These are phyloP conservation scores for Anoura caudifer DNA, from an alignment of 2,113 vertebrate species.

Conservation along the genomic window DNA sequence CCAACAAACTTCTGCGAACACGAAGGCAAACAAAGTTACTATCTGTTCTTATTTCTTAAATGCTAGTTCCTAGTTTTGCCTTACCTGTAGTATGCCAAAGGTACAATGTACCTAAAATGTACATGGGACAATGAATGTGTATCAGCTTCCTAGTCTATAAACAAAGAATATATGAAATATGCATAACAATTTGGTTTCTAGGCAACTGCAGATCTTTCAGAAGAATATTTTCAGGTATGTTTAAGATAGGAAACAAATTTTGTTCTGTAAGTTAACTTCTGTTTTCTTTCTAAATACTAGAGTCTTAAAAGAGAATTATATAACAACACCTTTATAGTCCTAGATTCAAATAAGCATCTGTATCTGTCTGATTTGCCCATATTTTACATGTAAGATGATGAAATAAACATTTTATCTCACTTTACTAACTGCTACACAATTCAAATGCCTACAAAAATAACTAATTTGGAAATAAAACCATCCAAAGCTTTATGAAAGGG, in stretches of 20 bases:
- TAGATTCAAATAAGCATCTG: neutral
- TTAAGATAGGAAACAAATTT: slow-evolving; percentile 10
- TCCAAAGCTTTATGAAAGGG: neutral
- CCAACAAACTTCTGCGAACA: neutral
- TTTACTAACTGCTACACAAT: neutral
- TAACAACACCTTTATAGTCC: neutral
- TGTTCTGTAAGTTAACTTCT: neutral
- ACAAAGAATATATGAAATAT: neutral
- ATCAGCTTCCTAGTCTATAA: neutral
- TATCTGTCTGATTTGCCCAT: neutral
- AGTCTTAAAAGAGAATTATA: neutral
- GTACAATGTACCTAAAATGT: neutral
- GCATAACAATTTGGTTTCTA: neutral
- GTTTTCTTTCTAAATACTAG: neutral
- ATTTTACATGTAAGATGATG: neutral
- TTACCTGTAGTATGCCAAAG: neutral
- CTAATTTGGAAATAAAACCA: neutral
- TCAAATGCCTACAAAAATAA: neutral
- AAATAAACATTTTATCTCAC: neutral
- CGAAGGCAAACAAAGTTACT: neutral
- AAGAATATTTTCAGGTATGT: neutral
- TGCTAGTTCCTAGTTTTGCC: neutral
- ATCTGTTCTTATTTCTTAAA: neutral
- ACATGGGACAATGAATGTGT: neutral
- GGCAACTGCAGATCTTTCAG: neutral